Conservation (phyloP, 2,888 invertebrate species). For the Odiellus spinosus region DNA sequence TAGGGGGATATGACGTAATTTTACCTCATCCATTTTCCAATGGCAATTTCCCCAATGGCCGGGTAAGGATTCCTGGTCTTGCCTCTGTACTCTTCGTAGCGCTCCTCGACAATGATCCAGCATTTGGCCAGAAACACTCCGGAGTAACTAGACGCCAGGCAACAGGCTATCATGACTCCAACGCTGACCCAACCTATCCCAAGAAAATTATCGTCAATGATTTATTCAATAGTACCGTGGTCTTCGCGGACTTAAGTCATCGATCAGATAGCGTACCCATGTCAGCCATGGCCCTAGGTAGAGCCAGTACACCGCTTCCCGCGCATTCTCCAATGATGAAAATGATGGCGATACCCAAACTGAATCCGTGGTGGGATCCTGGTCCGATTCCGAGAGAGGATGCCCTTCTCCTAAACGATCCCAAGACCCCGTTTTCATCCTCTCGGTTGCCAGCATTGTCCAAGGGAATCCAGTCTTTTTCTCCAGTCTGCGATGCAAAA, state of each 20-base stretch:
- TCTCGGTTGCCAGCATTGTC: no score
- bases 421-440: no score
- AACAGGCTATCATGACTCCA: conserved; percentile 41
- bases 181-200: conserved; percentile 53
- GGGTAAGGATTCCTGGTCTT: conserved; percentile 61
- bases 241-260: no score
- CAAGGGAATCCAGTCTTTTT: no score
- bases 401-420: no score
- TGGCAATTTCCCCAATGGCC: conserved; percentile 60
- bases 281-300: conserved; percentile 46
- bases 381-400: no score
- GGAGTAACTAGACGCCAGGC: conserved; percentile 53
- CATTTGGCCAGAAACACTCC: conserved; percentile 59
- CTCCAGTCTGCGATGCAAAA: no score
- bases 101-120: conserved; percentile 58
- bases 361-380: no score
- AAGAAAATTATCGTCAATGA: no score
- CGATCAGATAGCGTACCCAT: conserved; percentile 46
- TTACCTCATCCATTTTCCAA: conserved; percentile 35
- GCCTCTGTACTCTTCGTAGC: conserved; percentile 39
- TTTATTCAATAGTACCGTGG: no score
- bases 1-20: no score
- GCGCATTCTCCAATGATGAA: conserved; percentile 44
- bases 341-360: no score
- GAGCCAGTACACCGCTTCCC: conserved; percentile 51